Evolutionary conservation across 2,113 vertebrate species (phyloP).

Genomic region (Anolis sagrei): DNA sequence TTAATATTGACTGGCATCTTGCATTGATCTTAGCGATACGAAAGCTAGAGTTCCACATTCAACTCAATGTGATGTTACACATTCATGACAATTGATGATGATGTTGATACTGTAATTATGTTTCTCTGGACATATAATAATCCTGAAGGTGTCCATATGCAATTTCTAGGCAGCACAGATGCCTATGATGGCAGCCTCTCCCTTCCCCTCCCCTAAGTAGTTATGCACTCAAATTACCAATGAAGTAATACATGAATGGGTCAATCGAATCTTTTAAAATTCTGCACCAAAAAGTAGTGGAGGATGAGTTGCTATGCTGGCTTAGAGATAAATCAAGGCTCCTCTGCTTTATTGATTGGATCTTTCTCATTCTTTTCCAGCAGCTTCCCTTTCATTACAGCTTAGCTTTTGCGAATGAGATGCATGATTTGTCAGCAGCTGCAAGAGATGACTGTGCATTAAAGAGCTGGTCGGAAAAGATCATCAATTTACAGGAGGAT

Average conservation of each 20-base stretch:
- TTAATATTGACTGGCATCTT: too few relatives aligned
- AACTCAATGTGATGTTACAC: too few relatives aligned
- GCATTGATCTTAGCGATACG: too few relatives aligned
- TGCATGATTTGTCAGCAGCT: slow-evolving; percentile 25
- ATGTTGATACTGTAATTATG: too few relatives aligned
- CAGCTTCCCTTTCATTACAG: not conserved
- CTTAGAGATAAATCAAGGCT: not conserved
- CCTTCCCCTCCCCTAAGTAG: not conserved
- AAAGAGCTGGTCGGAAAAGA: slow-evolving; percentile 6
- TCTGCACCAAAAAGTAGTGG: not conserved
- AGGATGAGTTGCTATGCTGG: slow-evolving; percentile 1
- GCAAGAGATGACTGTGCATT: not conserved
- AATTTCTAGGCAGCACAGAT: not conserved
- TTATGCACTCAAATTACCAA: slow-evolving; percentile 13
- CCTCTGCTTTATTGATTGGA: slow-evolving; percentile 1
- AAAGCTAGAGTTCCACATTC: too few relatives aligned
- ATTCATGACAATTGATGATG: too few relatives aligned
- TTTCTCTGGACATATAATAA: too few relatives aligned
- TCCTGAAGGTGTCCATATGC: not conserved
- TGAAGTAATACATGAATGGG: slow-evolving; percentile 8
- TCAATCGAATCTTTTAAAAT: not conserved
- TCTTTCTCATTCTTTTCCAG: slow-evolving; percentile 11
- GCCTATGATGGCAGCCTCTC: not conserved
- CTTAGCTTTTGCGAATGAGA: not conserved
- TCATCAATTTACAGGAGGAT: not conserved